Percentiles rank a stretch among this genome's conserved stretches.
phyloP scores from a whole-genome alignment of 2,113 vertebrate genomes.

The Salvator merianae region DNA sequence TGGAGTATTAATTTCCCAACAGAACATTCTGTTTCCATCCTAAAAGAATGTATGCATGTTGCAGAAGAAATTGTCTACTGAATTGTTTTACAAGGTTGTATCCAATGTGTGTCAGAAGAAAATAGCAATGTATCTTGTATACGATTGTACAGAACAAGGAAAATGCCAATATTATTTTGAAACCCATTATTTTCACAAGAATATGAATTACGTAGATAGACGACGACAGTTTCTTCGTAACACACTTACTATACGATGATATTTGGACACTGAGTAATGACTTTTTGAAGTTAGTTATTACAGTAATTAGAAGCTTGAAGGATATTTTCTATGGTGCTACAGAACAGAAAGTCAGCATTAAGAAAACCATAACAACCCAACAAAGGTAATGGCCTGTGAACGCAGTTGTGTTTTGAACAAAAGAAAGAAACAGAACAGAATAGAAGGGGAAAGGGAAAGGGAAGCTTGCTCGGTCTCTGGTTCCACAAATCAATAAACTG shows the following conservation, averaged over 20 bases:
- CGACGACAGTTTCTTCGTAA: conserved; percentile 68
- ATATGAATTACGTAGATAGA: conserved; percentile 69
- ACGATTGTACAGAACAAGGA: conserved; percentile 41
- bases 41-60: conserved; percentile 50
- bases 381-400: conserved; percentile 54
- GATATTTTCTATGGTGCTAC: conserved; percentile 64
- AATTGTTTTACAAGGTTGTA: conserved; percentile 47
- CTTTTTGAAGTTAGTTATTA: conserved; percentile 72
- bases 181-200: conserved; percentile 69
- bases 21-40: conserved; percentile 45
- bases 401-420: conserved; percentile 58
- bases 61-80: conserved; percentile 41
- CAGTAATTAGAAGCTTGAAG: conserved; percentile 71
- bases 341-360: conserved; percentile 71
- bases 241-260: conserved; percentile 68
- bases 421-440: conserved; percentile 48
- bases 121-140: conserved; percentile 42
- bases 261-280: conserved; percentile 70
- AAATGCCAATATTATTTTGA: conserved; percentile 61
- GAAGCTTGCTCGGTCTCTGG: conserved; percentile 56
- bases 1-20: conserved; percentile 53
- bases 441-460: conserved; percentile 10
- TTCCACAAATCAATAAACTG: conserved; percentile 53
- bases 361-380: conserved; percentile 64
- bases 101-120: conserved; percentile 40